Evolutionary conservation across 2,113 vertebrate genomes (phyloP).

Genomic region (Chlorocebus sabaeus): DNA sequence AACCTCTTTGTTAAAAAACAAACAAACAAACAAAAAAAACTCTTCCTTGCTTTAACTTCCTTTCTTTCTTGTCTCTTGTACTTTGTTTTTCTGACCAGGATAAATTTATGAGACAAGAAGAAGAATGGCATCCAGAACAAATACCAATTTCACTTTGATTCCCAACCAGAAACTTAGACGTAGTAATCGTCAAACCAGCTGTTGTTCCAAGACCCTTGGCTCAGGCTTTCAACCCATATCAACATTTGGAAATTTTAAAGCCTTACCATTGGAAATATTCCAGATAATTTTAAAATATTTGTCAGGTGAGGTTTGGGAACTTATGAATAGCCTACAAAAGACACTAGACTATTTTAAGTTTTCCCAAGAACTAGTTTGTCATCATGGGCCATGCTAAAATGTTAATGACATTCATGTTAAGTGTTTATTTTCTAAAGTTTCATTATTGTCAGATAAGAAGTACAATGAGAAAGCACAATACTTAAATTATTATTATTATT

Average conservation of each 20-base stretch:
- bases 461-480: neutral
- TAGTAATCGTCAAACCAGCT: constrained; percentile 52
- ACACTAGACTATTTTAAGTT: neutral
- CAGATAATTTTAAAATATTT: constrained; percentile 87
- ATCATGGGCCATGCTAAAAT: neutral
- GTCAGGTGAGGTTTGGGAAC: constrained; percentile 80
- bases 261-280: constrained; percentile 89
- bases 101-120: neutral
- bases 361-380: neutral
- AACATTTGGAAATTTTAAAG: constrained; percentile 81
- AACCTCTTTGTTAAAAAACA: neutral
- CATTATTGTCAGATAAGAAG: neutral
- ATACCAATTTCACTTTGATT: constrained; percentile 47
- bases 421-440: constrained; percentile 24
- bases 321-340: neutral
- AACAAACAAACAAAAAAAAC: neutral
- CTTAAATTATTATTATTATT: too few relatives aligned
- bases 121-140: constrained; percentile 71
- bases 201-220: neutral
- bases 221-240: constrained; percentile 71
- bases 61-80: neutral
- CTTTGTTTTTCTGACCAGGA: constrained; percentile 68
- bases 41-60: neutral
- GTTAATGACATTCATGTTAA: neutral
- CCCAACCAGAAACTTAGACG: constrained; percentile 64